These are phyloP conservation scores for Euura saliciscinereae DNA, from an alignment of 1,140 invertebrate genomes.

Conservation along the genomic window DNA sequence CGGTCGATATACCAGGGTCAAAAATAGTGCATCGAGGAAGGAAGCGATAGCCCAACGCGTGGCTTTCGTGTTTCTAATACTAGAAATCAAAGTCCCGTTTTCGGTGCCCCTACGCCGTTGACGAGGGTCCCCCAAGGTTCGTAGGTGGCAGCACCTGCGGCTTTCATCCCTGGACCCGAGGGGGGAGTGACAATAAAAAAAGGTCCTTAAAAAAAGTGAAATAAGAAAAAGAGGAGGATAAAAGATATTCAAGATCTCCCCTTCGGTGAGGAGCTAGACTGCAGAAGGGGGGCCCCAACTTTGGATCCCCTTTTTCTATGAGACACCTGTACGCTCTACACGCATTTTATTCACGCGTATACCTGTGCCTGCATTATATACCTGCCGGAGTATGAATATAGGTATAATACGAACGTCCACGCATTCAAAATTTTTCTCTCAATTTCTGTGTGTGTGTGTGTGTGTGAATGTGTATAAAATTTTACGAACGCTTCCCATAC, in stretches of 20 bases:
- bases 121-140: constrained; percentile 10
- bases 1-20: too few relatives aligned
- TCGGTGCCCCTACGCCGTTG: constrained; percentile 8
- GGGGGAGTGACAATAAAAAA: background rate
- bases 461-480: background rate
- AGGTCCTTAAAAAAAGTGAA: background rate
- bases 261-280: background rate
- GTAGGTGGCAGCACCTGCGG: constrained; percentile 40
- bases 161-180: constrained; percentile 39
- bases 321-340: constrained; percentile 48
- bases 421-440: background rate
- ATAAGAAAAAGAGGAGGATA: too few relatives aligned
- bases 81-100: background rate
- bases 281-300: background rate
- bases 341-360: constrained; percentile 6
- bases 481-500: background rate
- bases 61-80: too few relatives aligned
- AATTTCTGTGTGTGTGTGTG: too few relatives aligned
- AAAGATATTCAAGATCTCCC: too few relatives aligned
- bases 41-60: too few relatives aligned
- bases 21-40: too few relatives aligned
- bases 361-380: background rate
- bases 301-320: constrained; percentile 30
- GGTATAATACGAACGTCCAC: background rate
- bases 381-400: background rate